phyloP scores from a whole-genome alignment of 2,888 invertebrate species.

The Gnatocerus cornutus region DNA sequence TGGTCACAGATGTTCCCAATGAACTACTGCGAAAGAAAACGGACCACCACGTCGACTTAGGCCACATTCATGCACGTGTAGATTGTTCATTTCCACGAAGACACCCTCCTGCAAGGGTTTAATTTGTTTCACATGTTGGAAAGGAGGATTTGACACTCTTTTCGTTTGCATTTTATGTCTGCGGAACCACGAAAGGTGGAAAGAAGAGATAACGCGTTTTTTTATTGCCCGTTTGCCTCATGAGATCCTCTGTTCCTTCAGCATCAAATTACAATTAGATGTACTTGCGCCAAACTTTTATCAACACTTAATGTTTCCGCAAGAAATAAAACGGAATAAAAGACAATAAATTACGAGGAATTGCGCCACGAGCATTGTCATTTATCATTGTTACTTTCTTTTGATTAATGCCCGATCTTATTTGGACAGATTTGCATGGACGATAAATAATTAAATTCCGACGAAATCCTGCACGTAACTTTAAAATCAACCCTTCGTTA shows the following conservation, averaged over 20 bases:
- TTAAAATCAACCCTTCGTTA: conserved; percentile 26
- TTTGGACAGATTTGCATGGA: conserved; percentile 28
- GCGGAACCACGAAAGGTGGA: not conserved
- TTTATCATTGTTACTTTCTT: conserved; percentile 44
- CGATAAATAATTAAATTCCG: conserved; percentile 34
- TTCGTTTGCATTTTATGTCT: not conserved
- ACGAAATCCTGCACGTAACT: conserved; percentile 33
- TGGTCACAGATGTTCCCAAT: conserved; percentile 46
- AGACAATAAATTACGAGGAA: conserved; percentile 36
- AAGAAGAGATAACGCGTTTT: conserved; percentile 16
- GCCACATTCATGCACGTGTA: conserved; percentile 33
- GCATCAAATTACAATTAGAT: conserved; percentile 33
- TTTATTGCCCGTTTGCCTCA: conserved; percentile 22
- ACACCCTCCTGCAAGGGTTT: conserved; percentile 5
- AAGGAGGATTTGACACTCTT: not conserved
- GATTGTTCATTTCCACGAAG: not conserved
- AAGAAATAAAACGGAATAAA: conserved; percentile 14
- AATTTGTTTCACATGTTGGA: not conserved
- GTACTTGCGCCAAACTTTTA: conserved; percentile 30
- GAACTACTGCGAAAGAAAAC: conserved; percentile 22
- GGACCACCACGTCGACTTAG: conserved; percentile 26
- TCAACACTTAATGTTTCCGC: conserved; percentile 15
- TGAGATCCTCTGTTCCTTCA: conserved; percentile 8
- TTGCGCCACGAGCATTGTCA: conserved; percentile 19
- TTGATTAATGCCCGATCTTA: conserved; percentile 42